phyloP scores from a whole-genome alignment of 2,888 invertebrate genomes.

The Eupeodes luniger region DNA sequence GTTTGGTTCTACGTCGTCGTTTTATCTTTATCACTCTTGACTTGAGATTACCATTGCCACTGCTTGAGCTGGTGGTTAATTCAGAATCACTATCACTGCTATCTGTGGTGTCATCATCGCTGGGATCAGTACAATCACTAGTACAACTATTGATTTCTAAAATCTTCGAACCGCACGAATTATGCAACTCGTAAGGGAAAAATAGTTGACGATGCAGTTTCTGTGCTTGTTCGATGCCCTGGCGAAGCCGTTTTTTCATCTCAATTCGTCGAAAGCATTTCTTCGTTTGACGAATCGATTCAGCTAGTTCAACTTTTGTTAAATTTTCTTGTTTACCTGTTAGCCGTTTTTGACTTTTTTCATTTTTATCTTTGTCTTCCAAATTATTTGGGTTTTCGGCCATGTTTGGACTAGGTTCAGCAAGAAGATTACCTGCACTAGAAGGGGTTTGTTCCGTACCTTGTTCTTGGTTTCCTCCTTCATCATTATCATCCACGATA shows the following conservation, averaged over 20 bases:
- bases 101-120: constrained; percentile 52
- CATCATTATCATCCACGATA: not conserved
- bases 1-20: constrained; percentile 24
- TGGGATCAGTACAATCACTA: constrained; percentile 64
- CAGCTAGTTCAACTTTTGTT: constrained; percentile 49
- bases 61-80: constrained; percentile 18
- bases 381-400: not conserved
- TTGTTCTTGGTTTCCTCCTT: not conserved
- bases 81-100: constrained; percentile 27
- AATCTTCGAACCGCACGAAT: constrained; percentile 70
- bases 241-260: constrained; percentile 33
- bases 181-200: constrained; percentile 79
- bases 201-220: constrained; percentile 79
- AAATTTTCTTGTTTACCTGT: constrained; percentile 10
- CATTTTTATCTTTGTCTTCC: not conserved
- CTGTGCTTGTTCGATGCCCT: constrained; percentile 58
- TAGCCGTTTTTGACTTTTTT: not conserved
- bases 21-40: constrained; percentile 15
- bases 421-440: not conserved
- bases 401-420: not conserved
- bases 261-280: constrained; percentile 39
- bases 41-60: constrained; percentile 40
- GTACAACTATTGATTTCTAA: constrained; percentile 80
- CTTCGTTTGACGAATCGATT: constrained; percentile 50
- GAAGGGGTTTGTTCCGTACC: not conserved